Evolutionary conservation across 2,797 vertebrate species (phyloP).

Genomic region (Sebastes flavidus): DNA sequence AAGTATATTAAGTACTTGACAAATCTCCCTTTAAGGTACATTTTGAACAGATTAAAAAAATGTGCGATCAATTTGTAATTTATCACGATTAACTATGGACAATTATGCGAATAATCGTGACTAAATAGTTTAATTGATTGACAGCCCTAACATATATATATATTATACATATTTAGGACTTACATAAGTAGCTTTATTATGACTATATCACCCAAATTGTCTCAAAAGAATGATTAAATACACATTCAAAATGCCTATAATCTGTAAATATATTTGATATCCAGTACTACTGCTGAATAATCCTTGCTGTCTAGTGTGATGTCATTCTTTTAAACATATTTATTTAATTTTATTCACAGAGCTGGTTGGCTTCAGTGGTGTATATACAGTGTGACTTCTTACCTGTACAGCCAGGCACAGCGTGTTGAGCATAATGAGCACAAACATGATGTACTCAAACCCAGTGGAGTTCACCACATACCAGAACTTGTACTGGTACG

Average conservation of each 20-base stretch:
- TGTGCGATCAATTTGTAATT: too few relatives aligned
- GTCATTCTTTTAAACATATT: background rate
- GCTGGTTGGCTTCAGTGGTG: background rate
- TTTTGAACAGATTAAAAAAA: too few relatives aligned
- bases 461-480: slow-evolving; percentile 99
- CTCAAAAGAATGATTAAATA: background rate
- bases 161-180: background rate
- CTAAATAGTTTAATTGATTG: too few relatives aligned
- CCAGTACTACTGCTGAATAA: background rate
- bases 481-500: slow-evolving; percentile 99
- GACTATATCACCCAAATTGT: background rate
- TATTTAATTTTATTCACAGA: background rate
- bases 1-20: too few relatives aligned
- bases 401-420: slow-evolving; percentile 99
- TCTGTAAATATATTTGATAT: background rate
- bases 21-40: too few relatives aligned
- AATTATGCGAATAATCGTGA: too few relatives aligned
- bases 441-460: slow-evolving; percentile 99
- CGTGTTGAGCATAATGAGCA: slow-evolving; percentile 99
- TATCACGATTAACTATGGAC: too few relatives aligned
- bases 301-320: background rate
- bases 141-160: too few relatives aligned
- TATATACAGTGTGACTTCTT: slow-evolving; percentile 46
- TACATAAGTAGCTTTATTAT: background rate
- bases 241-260: background rate